Evolutionary conservation across 2,888 invertebrate species (phyloP), one percentile per base, ranked within the genome.

Genomic region (Tyria jacobaeae): DNA sequence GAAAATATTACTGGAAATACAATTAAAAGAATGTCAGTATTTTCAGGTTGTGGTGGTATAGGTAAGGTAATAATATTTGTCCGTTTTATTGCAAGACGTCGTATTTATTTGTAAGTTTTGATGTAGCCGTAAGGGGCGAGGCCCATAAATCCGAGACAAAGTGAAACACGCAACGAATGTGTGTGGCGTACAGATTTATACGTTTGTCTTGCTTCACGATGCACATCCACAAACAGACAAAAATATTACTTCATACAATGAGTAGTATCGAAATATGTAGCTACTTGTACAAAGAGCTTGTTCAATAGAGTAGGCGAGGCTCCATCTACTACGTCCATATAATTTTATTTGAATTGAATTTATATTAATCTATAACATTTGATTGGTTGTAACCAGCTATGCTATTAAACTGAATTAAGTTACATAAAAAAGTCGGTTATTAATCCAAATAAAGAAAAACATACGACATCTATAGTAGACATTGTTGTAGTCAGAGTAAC

Each of bases 151-250:
- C 68, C 63, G 78, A 84, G 81, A 75, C 82, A 79, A 83, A 80
- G 80, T 80, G 79, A 80, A 81, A 79, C 84, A 89, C 86, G 87
- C 87, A 87, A 88, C 84, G 81, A 84, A 85, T 85, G 83, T 85
- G 81, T 86, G 85, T 81, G 84, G 84, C 75, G 73, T 78, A 74
- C 81, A 84, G 85, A 89, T 89, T 89, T 89, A 88, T 87, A 83
- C 82, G 85, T 84, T 79, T 86, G 83, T 86, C 86, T 85, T 84
- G 83, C 78, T 78, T 66, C 75, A 73, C 78, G 76, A 68, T 78
- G 77, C 82, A 79, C 75, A 80, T 83, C 80, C 82, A 82, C 81
- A 81, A 70, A 71, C 80, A 80, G 79, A 80, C 82, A 77, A 84
- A 86, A 84, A 84, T 84, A 84, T 83, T 81, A 74, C 77, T 73